Conservation (phyloP, 2,888 invertebrate species). For the Troilus luridus region DNA sequence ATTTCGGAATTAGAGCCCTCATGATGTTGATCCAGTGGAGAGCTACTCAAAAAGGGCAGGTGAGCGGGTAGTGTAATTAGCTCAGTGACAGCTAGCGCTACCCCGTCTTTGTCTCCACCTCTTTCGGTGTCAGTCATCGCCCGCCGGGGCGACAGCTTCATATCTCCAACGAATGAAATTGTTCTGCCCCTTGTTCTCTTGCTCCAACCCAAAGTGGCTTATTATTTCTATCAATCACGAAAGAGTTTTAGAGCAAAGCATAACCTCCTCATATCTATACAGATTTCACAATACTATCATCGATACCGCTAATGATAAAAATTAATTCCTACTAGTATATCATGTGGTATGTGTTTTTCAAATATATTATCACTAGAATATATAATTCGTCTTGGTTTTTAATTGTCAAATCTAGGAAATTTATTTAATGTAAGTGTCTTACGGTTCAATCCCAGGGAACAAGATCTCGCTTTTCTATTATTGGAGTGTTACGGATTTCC, state of each 20-base stretch:
- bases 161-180: conserved; percentile 30
- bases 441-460: too few species aligned
- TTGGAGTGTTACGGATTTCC: too few species aligned
- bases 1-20: conserved; percentile 47
- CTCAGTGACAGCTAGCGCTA: neutral
- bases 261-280: neutral
- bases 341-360: too few species aligned
- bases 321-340: too few species aligned
- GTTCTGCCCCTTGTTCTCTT: neutral
- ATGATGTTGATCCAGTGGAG: conserved; percentile 29
- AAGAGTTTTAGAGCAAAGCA: neutral
- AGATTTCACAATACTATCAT: neutral
- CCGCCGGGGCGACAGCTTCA: conserved; percentile 2
- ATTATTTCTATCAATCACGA: conserved; percentile 10
- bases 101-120: conserved; percentile 17
- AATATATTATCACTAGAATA: too few species aligned
- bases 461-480: too few species aligned
- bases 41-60: conserved; percentile 33
- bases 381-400: too few species aligned
- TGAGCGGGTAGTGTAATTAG: neutral
- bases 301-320: neutral
- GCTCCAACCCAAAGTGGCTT: neutral
- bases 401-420: too few species aligned
- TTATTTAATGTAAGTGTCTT: too few species aligned
- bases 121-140: conserved; percentile 31